Conservation (phyloP, 2,888 invertebrate species). For the Polydrusus tereticollis region DNA sequence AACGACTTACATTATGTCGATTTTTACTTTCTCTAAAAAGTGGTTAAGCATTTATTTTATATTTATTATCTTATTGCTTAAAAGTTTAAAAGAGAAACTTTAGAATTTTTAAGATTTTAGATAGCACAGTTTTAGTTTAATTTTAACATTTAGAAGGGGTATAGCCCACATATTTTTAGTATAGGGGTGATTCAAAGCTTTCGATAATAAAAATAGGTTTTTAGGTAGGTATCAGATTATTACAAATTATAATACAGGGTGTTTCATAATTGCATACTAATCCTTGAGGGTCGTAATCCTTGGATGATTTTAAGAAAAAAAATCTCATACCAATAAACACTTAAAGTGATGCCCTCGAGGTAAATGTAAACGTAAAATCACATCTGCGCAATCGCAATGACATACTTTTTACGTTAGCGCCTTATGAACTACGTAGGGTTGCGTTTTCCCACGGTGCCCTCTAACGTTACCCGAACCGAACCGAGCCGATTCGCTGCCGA, state of each 20-base stretch:
- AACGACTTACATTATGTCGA: constrained; percentile 36
- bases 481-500: no score
- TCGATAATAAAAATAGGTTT: constrained; percentile 1
- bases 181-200: background rate
- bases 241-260: background rate
- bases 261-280: no score
- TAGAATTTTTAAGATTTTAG: constrained; percentile 25
- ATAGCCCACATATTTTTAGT: constrained; percentile 23
- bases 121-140: constrained; percentile 25
- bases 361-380: no score
- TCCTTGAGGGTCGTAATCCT: no score
- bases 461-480: no score
- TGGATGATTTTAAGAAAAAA: no score
- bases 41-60: constrained; percentile 20
- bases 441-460: no score
- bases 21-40: constrained; percentile 31
- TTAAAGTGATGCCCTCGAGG: no score
- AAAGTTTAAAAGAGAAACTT: constrained; percentile 23
- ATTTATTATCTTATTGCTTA: constrained; percentile 38
- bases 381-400: no score
- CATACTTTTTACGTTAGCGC: no score
- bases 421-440: no score
- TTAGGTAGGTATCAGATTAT: background rate
- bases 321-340: no score
- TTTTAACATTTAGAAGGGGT: constrained; percentile 22